Evolutionary conservation across 2,113 vertebrate genomes (phyloP), one percentile per base, ranked within the genome.

Genomic region (Cranoglanis bouderius): DNA sequence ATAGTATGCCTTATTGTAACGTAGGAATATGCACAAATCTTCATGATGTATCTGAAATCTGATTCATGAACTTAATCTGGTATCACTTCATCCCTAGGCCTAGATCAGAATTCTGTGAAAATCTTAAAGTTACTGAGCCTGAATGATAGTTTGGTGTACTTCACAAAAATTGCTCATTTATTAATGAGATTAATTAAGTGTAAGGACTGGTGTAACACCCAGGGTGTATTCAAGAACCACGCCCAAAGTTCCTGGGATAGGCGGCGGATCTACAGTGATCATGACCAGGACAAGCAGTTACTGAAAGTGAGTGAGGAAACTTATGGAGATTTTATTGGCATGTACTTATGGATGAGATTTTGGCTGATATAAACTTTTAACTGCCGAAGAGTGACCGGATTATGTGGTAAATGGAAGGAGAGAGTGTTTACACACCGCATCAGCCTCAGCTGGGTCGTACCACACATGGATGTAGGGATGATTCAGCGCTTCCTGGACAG

Each of bases 381-480:
- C 35, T 82, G 3, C 19, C 14, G 21, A 59, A 14, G 38, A 43
- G 35, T 46, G 40, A 46, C 46, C 9, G 1, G 9, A 82, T 59
- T 61, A 40, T 26, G 12, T 4, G 35, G 1, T 4, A 5, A 83
- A 10, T 63, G 19, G 32, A 49, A 19, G 84, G 46, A 72, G 82
- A 35, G 82, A 3, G 0, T 0, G 80, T 26, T 89, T 86, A 94
- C 98, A 98, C 95, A 99, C 98, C 90, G 98, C 97, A 91, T 99
- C 98, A 0, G 98, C 98, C 94, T 99, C 98, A 3, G 95, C 96
- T 2, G 97, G 97, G 92, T 99, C 98, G 92, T 99, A 99, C 98
- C 98, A 99, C 88, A 99, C 97, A 18, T 97, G 97, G 49, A 99
- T 99, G 92, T 99, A 99, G 19, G 98, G 98, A 93, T 99, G 98